These are phyloP conservation scores for Cataglyphis albicans DNA, from an alignment of 2,888 invertebrate genomes.

Conservation along the genomic window DNA sequence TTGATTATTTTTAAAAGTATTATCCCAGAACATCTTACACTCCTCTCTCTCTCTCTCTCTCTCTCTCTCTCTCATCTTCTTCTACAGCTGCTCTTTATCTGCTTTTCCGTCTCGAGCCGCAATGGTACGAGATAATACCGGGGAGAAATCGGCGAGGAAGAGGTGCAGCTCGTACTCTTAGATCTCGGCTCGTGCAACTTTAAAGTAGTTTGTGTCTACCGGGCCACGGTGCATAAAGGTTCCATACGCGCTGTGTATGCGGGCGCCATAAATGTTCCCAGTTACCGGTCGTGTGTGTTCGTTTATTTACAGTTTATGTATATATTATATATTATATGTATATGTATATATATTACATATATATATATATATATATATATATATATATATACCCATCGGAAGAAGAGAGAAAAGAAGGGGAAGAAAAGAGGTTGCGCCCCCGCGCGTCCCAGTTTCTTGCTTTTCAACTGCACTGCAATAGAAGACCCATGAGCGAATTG, in stretches of 20 bases:
- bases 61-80: neutral
- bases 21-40: conserved; percentile 2
- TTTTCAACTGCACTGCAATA: conserved; percentile 29
- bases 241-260: conserved; percentile 71
- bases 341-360: conserved; percentile 16
- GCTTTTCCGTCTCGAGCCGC: neutral
- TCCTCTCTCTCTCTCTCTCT: neutral
- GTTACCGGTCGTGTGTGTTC: conserved; percentile 69
- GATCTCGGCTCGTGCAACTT: conserved; percentile 74
- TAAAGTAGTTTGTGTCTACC: conserved; percentile 75
- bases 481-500: conserved; percentile 1
- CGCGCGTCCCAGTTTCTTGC: conserved; percentile 58
- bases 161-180: conserved; percentile 63
- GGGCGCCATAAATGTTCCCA: conserved; percentile 75
- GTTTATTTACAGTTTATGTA: conserved; percentile 79
- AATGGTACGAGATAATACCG: conserved; percentile 50
- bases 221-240: conserved; percentile 64
- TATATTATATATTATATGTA: conserved; percentile 67
- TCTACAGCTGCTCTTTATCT: too few relatives aligned
- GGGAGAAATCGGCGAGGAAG: conserved; percentile 48
- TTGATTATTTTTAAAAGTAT: conserved; percentile 28
- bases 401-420: neutral
- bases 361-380: conserved; percentile 69
- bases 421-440: conserved; percentile 3
- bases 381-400: conserved; percentile 56